Evolutionary conservation across 2,888 invertebrate species (phyloP).

Genomic region (Salpingus planirostris): DNA sequence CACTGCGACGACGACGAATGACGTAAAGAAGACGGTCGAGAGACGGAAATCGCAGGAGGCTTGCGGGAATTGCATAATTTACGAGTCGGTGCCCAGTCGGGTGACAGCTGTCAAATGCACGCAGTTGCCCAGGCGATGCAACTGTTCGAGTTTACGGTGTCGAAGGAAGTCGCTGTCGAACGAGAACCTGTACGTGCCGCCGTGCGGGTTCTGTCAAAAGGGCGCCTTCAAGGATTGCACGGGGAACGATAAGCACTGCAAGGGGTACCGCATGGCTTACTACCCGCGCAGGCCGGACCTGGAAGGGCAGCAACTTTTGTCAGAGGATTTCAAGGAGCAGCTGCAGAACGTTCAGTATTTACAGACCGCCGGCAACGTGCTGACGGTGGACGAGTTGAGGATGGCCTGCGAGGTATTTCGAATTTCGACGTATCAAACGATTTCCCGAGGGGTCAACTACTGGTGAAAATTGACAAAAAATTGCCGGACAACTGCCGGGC

Average conservation of each 20-base stretch:
- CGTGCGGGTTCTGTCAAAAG: constrained; percentile 38
- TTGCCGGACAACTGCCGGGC: no score
- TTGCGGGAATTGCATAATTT: constrained; percentile 37
- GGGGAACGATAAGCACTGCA: constrained; percentile 24
- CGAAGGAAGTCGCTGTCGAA: constrained; percentile 51
- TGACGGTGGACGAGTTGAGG: constrained; percentile 52
- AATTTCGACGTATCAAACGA: no score
- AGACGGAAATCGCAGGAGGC: constrained; percentile 34
- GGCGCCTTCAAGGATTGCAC: constrained; percentile 32
- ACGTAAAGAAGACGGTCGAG: constrained; percentile 19
- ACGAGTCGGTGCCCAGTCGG: constrained; percentile 35
- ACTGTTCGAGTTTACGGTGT: constrained; percentile 28
- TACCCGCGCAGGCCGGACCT: constrained; percentile 42
- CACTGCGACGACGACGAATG: neutral
- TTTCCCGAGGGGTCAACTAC: no score
- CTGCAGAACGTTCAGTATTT: constrained; percentile 64
- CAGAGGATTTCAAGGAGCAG: constrained; percentile 63
- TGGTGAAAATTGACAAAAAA: no score
- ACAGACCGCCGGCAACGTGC: constrained; percentile 59
- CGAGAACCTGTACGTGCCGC: constrained; percentile 48
- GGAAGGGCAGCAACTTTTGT: constrained; percentile 53
- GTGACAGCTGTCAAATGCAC: constrained; percentile 24
- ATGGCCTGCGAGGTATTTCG: constrained; percentile 37
- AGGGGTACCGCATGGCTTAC: constrained; percentile 31
- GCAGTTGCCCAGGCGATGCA: constrained; percentile 30